A percentile compares a stretch with the other conserved stretches of the same genome.
phyloP scores from a whole-genome alignment of 2,888 invertebrate genomes.

The Caenorhabditis sp. region DNA sequence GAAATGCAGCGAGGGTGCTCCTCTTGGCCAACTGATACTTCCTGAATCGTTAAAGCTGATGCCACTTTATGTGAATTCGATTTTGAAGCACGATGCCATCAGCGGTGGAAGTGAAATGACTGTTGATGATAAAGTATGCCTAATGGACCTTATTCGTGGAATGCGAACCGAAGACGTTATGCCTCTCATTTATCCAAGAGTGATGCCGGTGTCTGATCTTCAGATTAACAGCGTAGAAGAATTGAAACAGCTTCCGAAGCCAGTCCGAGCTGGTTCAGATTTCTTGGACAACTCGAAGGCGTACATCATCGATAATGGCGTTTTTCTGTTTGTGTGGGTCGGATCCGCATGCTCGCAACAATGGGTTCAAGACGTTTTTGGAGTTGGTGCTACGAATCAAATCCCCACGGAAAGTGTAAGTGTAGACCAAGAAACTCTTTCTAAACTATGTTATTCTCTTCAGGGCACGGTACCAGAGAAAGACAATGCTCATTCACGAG shows the following conservation, averaged over 20 bases:
- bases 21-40: constrained; percentile 96
- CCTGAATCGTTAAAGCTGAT: constrained; percentile 95
- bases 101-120: constrained; percentile 96
- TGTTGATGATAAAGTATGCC: constrained; percentile 95
- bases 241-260: constrained; percentile 86
- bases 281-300: constrained; percentile 85
- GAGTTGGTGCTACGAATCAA: constrained; percentile 90
- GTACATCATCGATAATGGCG: constrained; percentile 95
- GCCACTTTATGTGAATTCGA: constrained; percentile 94
- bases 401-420: constrained; percentile 88
- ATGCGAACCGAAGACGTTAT: constrained; percentile 92
- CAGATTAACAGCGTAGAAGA: constrained; percentile 84
- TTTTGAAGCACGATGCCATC: constrained; percentile 94
- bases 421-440: background rate
- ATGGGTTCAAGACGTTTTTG: constrained; percentile 93
- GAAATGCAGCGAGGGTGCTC: constrained; percentile 94
- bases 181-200: constrained; percentile 92
- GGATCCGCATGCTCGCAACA: constrained; percentile 90
- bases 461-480: constrained; percentile 88
- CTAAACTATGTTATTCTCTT: constrained; percentile 53
- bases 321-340: constrained; percentile 96
- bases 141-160: constrained; percentile 92
- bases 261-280: constrained; percentile 88
- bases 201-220: constrained; percentile 68
- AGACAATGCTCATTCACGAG: constrained; percentile 88